phyloP scores from a whole-genome alignment of 2,797 vertebrate genomes.

The Artibeus jamaicensis region DNA sequence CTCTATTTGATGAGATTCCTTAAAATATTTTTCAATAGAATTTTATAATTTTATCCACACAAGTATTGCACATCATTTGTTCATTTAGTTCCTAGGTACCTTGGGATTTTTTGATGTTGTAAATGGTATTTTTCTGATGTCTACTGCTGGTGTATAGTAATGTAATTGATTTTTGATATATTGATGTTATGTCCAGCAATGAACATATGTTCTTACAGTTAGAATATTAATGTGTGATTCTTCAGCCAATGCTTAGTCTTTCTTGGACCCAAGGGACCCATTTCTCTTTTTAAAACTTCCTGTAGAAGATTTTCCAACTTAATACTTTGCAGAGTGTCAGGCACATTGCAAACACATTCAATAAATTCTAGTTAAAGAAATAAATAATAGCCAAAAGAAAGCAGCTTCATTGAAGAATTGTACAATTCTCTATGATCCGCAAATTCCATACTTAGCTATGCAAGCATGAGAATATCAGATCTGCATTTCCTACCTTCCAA shows the following conservation, averaged over 20 bases:
- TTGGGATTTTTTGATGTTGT: background rate
- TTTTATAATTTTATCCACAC: background rate
- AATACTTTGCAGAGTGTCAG: background rate
- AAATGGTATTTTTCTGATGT: background rate
- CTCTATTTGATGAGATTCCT: background rate
- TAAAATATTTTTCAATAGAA: background rate
- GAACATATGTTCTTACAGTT: constrained; percentile 1
- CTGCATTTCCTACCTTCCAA: background rate
- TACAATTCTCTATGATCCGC: background rate
- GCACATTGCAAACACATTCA: background rate
- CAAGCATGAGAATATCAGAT: background rate
- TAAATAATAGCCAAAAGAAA: background rate
- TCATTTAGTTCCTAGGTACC: background rate
- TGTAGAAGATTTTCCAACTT: background rate
- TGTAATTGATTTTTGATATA: background rate
- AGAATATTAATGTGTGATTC: background rate
- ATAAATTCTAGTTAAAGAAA: constrained; percentile 18
- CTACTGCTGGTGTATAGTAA: background rate
- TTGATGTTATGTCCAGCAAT: background rate
- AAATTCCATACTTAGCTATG: background rate
- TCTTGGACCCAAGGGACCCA: background rate
- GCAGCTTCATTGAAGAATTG: background rate
- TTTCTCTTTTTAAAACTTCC: constrained; percentile 41
- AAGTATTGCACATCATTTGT: background rate
- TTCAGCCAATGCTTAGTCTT: constrained; percentile 7